Base-by-base conservation (phyloP, 2,888 invertebrate species). In the Hecatera dysodea region DNA sequence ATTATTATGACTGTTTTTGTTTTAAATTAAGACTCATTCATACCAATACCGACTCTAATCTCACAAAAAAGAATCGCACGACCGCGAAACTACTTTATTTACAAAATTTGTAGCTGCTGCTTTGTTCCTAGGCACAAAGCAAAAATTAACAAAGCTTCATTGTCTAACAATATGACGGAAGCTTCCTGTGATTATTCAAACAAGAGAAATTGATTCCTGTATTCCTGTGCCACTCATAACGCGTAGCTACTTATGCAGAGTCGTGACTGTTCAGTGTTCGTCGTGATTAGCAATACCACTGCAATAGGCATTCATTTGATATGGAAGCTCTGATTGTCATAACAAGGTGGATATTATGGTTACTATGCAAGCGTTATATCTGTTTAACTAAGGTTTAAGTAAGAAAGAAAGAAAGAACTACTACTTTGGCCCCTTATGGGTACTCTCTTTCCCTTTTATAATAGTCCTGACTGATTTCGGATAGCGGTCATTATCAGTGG, bases 101-200 rank as follows among this genome's bases (percentile, higher is more conserved):
- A 36, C 36, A n/a, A n/a, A n/a, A n/a, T 36, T 36, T 36, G 36
- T 9, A 36, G 17, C 1, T 3, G 15, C 17, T 42, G 17, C 36
- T 36, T 36, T 36, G 1, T 39, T 39, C n/a, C n/a, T 5, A 48
- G 50, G 7, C 6, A 24, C 27, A 17, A 24, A n/a, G 2, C 12
- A n/a, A 42, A 27, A 33, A 52, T 61, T 17, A 15, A 29, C 50
- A 52, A 61, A 64, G 29, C 50, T 52, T 50, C 19, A 46, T 44
- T 27, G 61, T 77, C 61, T 57, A 11, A 1, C 61, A 50, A 19
- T 48, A 53, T 78, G 82, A 67, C 78, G 46, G 60, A 48, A 66
- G 52, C 56, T 77, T 81, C 82, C 79, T 67, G 72, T 36, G 9
- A 72, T 78, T 67, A 79, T 59, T 64, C 61, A 65, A 65, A 81